These are phyloP conservation scores for Malurus melanocephalus DNA, from an alignment of 2,113 vertebrate species.

Conservation along the genomic window DNA sequence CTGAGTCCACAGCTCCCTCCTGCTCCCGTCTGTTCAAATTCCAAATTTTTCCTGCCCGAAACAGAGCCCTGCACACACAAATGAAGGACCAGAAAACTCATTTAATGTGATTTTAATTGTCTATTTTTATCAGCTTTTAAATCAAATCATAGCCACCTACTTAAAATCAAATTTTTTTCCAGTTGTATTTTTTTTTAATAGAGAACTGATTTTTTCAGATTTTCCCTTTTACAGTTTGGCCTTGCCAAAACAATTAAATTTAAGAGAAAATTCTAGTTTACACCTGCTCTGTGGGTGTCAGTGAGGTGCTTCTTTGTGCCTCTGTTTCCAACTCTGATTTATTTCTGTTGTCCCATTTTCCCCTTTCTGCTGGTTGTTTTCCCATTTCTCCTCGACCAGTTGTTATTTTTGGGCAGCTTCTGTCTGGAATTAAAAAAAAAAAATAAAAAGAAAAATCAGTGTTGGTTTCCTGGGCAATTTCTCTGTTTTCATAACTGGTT, in stretches of 20 bases:
- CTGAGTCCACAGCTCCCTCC: neutral
- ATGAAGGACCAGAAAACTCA: neutral
- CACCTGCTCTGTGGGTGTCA: neutral
- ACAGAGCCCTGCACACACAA: neutral
- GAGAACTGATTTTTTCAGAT: neutral
- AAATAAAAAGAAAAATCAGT: neutral
- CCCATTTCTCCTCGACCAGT: neutral
- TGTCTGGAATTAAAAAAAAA: neutral
- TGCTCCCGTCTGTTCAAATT: constrained; percentile 33
- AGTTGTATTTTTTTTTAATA: neutral
- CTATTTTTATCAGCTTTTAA: neutral
- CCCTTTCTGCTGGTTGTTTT: neutral
- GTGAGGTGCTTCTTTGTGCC: neutral
- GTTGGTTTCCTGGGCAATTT: constrained; percentile 50
- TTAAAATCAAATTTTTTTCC: neutral
- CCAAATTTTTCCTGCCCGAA: neutral
- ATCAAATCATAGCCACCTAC: neutral
- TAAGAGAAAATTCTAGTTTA: neutral
- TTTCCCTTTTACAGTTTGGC: neutral
- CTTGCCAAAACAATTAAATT: neutral
- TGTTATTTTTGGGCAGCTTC: neutral
- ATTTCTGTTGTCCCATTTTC: neutral
- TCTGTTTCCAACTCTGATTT: neutral
- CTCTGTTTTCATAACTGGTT: constrained; percentile 62
- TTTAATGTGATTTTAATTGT: neutral